Conservation (phyloP, 2,113 vertebrate species). For the Prochilodus magdalenae region DNA sequence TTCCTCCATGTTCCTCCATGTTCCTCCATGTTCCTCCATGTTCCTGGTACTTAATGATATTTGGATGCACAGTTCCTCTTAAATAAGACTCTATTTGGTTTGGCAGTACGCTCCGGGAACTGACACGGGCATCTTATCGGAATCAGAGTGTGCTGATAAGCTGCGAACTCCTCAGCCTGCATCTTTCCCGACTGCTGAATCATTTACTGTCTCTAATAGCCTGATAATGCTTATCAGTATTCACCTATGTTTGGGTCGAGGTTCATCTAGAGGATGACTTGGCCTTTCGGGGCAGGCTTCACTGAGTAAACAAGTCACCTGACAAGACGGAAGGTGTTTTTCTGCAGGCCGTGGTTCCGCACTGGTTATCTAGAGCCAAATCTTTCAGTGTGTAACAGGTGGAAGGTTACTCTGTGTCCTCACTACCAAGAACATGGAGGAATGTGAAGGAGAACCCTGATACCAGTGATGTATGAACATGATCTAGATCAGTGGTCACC, state of each 20-base stretch:
- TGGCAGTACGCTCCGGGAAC: too few relatives aligned
- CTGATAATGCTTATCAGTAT: slow-evolving; percentile 16
- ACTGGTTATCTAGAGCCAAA: too few relatives aligned
- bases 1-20: too few relatives aligned
- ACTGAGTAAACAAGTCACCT: slow-evolving; percentile 22
- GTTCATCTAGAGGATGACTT: not conserved
- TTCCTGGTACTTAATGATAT: not conserved
- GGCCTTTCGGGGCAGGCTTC: not conserved
- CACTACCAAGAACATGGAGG: too few relatives aligned
- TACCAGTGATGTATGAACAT: too few relatives aligned
- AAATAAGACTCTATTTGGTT: not conserved
- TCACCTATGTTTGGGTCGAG: not conserved
- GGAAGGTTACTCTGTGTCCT: too few relatives aligned
- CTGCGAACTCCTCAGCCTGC: not conserved
- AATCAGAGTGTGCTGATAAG: not conserved
- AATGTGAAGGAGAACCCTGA: too few relatives aligned
- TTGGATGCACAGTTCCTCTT: not conserved
- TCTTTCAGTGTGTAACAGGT: too few relatives aligned
- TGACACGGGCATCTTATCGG: not conserved
- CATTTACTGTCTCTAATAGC: slow-evolving; percentile 5
- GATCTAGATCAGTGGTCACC: not conserved
- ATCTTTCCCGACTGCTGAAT: not conserved
- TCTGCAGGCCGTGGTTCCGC: too few relatives aligned
- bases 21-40: not conserved
- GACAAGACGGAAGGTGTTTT: not conserved